Evolutionary conservation across 2,888 invertebrate genomes (phyloP).

Genomic region (Drosophila colorata): DNA sequence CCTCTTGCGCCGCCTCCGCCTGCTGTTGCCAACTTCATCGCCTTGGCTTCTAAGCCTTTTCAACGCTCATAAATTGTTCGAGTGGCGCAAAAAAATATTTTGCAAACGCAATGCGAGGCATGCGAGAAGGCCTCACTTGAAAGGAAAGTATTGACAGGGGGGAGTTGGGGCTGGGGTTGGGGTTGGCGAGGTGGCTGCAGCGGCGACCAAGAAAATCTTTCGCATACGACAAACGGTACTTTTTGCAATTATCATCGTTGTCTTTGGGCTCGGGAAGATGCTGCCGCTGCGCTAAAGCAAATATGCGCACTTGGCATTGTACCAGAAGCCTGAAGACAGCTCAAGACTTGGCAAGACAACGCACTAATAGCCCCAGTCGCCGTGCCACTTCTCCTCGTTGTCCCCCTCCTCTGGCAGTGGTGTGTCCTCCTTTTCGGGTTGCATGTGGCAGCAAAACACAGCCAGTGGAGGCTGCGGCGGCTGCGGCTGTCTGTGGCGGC

Average conservation of each 20-base stretch:
- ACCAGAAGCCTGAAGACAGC: constrained; percentile 40
- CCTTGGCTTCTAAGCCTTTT: constrained; percentile 74
- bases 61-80: constrained; percentile 80
- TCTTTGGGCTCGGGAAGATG: constrained; percentile 64
- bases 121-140: constrained; percentile 51
- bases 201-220: constrained; percentile 59
- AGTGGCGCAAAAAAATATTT: constrained; percentile 70
- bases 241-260: constrained; percentile 78
- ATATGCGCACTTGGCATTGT: constrained; percentile 80
- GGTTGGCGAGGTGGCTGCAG: background rate
- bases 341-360: constrained; percentile 68
- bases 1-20: background rate
- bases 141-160: constrained; percentile 56
- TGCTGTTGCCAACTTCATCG: constrained; percentile 7
- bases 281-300: constrained; percentile 65
- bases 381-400: background rate
- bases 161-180: constrained; percentile 9
- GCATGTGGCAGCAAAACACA: constrained; percentile 48
- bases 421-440: constrained; percentile 65
- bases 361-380: constrained; percentile 69
- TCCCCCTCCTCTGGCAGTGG: constrained; percentile 1
- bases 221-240: constrained; percentile 79
- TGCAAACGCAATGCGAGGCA: constrained; percentile 75
- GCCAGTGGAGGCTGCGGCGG: constrained; percentile 26
- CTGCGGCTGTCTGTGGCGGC: constrained; percentile 50